phyloP scores from a whole-genome alignment of 2,888 invertebrate genomes.

The Pyrrhia umbra region DNA sequence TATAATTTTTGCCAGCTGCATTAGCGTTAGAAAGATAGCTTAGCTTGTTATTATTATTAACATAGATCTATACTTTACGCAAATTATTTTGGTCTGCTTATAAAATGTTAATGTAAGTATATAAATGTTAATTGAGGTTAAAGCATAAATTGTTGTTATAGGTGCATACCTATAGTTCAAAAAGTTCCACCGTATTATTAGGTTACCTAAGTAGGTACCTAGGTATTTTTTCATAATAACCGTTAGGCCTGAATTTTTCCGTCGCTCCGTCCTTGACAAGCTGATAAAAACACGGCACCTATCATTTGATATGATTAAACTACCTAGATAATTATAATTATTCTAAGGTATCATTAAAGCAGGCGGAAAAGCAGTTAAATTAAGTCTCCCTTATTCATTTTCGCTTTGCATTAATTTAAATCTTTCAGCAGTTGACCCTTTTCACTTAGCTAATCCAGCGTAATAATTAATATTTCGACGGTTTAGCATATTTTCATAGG shows the following conservation, averaged over 20 bases:
- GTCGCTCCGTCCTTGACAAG: no score
- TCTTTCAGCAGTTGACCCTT: constrained; percentile 57
- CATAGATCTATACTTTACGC: no score
- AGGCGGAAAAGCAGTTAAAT: constrained; percentile 21
- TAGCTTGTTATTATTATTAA: constrained; percentile 2
- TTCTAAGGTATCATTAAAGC: constrained; percentile 3
- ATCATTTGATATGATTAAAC: neutral
- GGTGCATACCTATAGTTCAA: no score
- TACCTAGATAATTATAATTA: neutral
- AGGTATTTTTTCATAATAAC: no score
- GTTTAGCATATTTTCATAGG: constrained; percentile 47
- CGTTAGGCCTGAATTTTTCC: no score
- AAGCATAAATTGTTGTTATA: no score
- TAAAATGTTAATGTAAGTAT: no score
- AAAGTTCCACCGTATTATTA: no score
- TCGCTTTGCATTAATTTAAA: constrained; percentile 65
- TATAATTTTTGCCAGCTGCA: constrained; percentile 10
- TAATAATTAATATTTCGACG: constrained; percentile 44
- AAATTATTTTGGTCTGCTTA: no score
- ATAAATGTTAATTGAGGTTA: no score
- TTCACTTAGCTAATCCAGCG: constrained; percentile 26
- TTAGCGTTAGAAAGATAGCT: neutral
- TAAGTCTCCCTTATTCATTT: constrained; percentile 51
- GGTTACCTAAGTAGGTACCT: no score
- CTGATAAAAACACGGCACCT: no score